Evolutionary conservation across 2,888 invertebrate genomes (phyloP).

Genomic region (Adelphocoris suturalis): DNA sequence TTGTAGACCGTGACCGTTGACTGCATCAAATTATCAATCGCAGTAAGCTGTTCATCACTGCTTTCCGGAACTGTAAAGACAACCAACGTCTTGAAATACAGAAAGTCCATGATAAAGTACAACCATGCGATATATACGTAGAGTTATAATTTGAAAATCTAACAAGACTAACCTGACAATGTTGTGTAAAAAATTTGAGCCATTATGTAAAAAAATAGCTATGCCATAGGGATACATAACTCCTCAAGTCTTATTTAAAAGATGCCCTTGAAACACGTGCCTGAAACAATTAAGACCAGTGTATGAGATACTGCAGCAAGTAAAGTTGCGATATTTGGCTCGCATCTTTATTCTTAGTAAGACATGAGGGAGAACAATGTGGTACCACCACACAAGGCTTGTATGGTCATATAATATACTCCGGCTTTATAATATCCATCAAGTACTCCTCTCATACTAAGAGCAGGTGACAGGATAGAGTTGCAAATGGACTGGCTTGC

Average conservation of each 20-base stretch:
- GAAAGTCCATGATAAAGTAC: background rate
- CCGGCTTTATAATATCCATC: no score
- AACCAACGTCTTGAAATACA: background rate
- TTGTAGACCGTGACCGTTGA: slow-evolving; percentile 65
- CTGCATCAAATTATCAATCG: slow-evolving; percentile 57
- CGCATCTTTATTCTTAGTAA: no score
- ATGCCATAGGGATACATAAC: slow-evolving; percentile 62
- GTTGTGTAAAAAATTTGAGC: slow-evolving; percentile 74
- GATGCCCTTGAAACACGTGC: slow-evolving; percentile 19
- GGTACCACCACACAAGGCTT: no score
- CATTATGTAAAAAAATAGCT: slow-evolving; percentile 69
- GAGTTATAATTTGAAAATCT: no score
- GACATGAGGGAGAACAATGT: no score
- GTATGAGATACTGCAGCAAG: no score
- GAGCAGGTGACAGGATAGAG: no score
- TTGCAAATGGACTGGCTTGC: no score
- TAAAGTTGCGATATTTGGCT: no score
- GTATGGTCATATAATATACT: no score
- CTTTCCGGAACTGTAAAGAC: background rate
- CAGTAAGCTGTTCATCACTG: slow-evolving; percentile 59
- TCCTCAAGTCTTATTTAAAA: slow-evolving; percentile 34
- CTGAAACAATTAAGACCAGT: background rate
- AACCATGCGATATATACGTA: no score
- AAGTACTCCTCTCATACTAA: no score
- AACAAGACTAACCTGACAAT: slow-evolving; percentile 62